Evolutionary conservation across 2,113 vertebrate species (phyloP).

Genomic region (Bubo bubo): DNA sequence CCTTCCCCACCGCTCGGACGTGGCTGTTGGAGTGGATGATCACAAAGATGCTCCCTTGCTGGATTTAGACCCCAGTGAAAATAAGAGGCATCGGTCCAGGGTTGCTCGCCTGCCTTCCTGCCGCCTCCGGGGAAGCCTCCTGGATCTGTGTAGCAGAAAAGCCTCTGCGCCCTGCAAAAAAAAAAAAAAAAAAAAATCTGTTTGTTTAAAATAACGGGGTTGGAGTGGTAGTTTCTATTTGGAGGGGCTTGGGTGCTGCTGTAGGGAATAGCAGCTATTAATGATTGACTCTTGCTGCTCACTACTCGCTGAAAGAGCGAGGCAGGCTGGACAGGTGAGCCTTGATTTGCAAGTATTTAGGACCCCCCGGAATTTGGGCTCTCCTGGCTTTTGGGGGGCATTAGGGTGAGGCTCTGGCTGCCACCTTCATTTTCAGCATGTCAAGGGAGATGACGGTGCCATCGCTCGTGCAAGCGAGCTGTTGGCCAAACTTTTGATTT

Average conservation of each 20-base stretch:
- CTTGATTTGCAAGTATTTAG: neutral
- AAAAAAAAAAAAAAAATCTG: neutral
- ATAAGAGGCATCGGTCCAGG: slow-evolving; percentile 64
- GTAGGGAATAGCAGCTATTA: neutral
- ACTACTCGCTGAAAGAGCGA: neutral
- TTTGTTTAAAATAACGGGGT: slow-evolving; percentile 17
- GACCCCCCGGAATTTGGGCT: neutral
- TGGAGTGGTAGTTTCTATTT: neutral
- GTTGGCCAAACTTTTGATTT: neutral
- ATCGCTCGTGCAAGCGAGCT: neutral
- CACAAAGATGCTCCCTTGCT: slow-evolving; percentile 44
- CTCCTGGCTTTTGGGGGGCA: neutral
- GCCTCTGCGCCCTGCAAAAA: neutral
- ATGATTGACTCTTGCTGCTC: neutral
- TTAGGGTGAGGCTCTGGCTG: neutral
- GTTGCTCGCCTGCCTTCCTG: slow-evolving; percentile 33
- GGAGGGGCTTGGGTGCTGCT: neutral
- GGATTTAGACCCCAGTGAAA: slow-evolving; percentile 73
- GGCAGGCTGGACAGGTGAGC: neutral
- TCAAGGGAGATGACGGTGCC: neutral
- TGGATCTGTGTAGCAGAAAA: neutral
- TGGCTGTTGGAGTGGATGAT: slow-evolving; percentile 49
- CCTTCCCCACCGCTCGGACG: slow-evolving; percentile 33
- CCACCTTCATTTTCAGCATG: neutral
- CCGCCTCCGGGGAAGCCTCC: neutral